phyloP scores from a whole-genome alignment of 2,797 vertebrate genomes.

The Gallinago stenura region DNA sequence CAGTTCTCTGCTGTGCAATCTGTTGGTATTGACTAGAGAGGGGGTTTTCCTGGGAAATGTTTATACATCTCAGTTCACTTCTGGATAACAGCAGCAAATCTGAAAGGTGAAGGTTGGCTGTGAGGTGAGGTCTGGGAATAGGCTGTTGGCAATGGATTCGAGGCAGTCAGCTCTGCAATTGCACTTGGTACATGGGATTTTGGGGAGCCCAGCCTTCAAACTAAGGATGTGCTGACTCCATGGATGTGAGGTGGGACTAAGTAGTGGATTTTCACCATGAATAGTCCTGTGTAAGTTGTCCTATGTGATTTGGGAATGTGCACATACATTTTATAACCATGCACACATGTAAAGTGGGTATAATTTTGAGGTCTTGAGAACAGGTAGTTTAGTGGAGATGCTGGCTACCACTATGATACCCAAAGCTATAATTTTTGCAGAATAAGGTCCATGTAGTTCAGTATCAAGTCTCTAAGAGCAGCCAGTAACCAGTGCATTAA shows the following conservation, averaged over 20 bases:
- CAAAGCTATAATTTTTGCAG: background rate
- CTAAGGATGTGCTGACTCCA: background rate
- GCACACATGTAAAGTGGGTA: background rate
- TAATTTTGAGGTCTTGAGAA: background rate
- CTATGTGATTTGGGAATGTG: background rate
- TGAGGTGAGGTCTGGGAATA: background rate
- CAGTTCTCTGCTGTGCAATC: background rate
- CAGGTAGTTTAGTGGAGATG: background rate
- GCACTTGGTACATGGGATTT: accelerated
- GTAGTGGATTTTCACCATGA: background rate
- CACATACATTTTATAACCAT: background rate
- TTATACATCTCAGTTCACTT: background rate
- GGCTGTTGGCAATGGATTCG: background rate
- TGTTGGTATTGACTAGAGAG: background rate
- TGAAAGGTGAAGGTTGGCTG: background rate
- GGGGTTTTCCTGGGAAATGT: background rate
- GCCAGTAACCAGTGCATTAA: background rate
- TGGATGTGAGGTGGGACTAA: background rate
- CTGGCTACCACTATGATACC: background rate
- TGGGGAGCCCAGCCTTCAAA: background rate
- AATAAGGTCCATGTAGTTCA: background rate
- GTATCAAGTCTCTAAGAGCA: background rate
- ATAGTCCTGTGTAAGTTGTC: background rate
- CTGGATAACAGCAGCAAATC: slow-evolving; percentile 18
- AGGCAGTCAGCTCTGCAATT: accelerated